phyloP scores from a whole-genome alignment of 2,888 invertebrate genomes.

The Morpho achilles region DNA sequence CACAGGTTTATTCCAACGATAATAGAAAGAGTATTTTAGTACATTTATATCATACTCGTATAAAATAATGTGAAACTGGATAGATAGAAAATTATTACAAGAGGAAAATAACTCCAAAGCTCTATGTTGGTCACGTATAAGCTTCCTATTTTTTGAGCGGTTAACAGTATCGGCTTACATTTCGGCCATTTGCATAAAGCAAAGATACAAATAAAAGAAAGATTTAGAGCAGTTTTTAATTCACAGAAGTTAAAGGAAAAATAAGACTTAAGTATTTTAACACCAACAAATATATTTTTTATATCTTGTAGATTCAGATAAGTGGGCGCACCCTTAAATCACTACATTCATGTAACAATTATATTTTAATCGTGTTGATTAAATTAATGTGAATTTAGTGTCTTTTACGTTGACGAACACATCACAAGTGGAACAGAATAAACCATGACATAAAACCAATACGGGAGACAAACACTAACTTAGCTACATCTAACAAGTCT shows the following conservation, averaged over 20 bases:
- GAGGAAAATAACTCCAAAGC: constrained; percentile 69
- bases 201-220: constrained; percentile 43
- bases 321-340: background rate
- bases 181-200: constrained; percentile 46
- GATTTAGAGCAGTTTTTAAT: constrained; percentile 30
- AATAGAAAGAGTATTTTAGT: constrained; percentile 31
- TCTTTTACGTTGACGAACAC: constrained; percentile 1
- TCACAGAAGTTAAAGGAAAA: constrained; percentile 3
- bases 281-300: background rate
- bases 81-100: constrained; percentile 64
- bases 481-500: constrained; percentile 61
- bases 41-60: constrained; percentile 47
- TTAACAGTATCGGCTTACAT: constrained; percentile 44
- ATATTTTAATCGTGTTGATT: background rate
- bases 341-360: background rate
- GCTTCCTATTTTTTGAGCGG: constrained; percentile 66
- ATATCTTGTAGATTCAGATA: background rate
- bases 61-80: constrained; percentile 63
- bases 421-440: constrained; percentile 13
- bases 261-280: background rate
- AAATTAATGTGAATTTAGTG: background rate
- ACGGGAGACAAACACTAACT: constrained; percentile 61
- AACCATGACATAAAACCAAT: constrained; percentile 40
- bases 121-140: constrained; percentile 74
- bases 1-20: constrained; percentile 37